Base-by-base conservation (phyloP, 2,113 vertebrate species). In the Montifringilla adamsi region DNA sequence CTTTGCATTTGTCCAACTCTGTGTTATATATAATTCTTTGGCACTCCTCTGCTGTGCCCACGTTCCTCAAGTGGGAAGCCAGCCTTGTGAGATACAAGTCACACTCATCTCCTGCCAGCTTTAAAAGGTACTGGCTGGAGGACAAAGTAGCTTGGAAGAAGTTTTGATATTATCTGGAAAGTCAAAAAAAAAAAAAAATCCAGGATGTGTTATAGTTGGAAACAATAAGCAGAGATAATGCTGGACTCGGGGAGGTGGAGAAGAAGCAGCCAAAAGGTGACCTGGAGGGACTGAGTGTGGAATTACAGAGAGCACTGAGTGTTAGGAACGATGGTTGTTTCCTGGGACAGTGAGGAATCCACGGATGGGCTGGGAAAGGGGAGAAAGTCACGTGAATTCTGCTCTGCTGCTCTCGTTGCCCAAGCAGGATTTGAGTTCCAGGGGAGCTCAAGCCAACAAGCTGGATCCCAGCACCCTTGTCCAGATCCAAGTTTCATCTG, bases 171-270 rank as follows among this genome's bases (percentile, higher is more conserved):
- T 93, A 95, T 97, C 92, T 93, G 60, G 87, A 52, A 90, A 90
- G 47, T 41, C 39, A 0, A 49, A 75, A 86, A 69, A 52, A 28
- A 59, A 35, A 15, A 90, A 92, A 87, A n/a, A n/a, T 68, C 46
- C 27, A 78, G 93, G 84, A 93, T 72, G 80, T 94, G 62, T 96
- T 97, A 76, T 47, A 89, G 59, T 90, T 97, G 94, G 95, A 96
- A 93, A 44, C 88, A 90, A 93, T 60, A 24, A 4, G 41, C 62
- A 62, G 66, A 96, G 92, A 96, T 90, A 95, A 79, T 75, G 47
- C 46, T 84, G 95, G 87, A 52, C 66, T 95, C 26, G 9, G 39
- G 52, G 68, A 81, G 53, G 35, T 90, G 27, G 80, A 84, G 77
- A 82, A 82, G 83, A 59, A 94, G 77, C 66, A 56, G 87, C 88